These are phyloP conservation scores for Caenorhabditis doughertyi DNA, from an alignment of 2,888 invertebrate species.

Conservation along the genomic window DNA sequence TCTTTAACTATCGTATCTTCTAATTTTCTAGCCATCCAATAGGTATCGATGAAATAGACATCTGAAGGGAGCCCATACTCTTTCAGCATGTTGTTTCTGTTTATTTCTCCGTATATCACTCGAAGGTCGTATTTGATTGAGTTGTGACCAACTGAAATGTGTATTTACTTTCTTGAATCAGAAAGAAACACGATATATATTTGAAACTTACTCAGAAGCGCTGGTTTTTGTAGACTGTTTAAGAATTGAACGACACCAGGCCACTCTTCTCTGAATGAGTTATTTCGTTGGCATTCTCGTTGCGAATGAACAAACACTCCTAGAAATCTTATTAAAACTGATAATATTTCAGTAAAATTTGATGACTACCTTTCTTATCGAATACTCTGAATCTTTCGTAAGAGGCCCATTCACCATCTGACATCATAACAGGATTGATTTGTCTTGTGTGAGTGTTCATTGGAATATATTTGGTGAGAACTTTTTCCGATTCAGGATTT, in stretches of 20 bases:
- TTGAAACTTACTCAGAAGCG: conserved; percentile 51
- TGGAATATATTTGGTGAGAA: conserved; percentile 27
- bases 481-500: background rate
- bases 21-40: conserved; percentile 69
- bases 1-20: conserved; percentile 55
- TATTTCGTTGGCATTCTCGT: conserved; percentile 13
- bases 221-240: conserved; percentile 70
- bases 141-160: conserved; percentile 72
- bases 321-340: background rate
- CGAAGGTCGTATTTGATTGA: conserved; percentile 76
- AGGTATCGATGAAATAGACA: conserved; percentile 74
- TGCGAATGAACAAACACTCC: conserved; percentile 39
- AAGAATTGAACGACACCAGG: conserved; percentile 72
- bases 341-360: background rate
- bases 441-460: conserved; percentile 68
- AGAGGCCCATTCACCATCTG: conserved; percentile 70
- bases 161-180: too few species aligned
- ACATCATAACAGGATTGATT: conserved; percentile 72
- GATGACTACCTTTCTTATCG: conserved; percentile 32
- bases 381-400: conserved; percentile 58
- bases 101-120: conserved; percentile 75
- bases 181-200: background rate
- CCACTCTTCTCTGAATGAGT: conserved; percentile 64
- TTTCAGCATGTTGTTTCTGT: conserved; percentile 63
- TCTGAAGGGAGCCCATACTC: conserved; percentile 45